Evolutionary conservation across 1,140 invertebrate genomes (phyloP), one percentile per base, ranked within the genome.

Genomic region (Leptonema lineaticorne): DNA sequence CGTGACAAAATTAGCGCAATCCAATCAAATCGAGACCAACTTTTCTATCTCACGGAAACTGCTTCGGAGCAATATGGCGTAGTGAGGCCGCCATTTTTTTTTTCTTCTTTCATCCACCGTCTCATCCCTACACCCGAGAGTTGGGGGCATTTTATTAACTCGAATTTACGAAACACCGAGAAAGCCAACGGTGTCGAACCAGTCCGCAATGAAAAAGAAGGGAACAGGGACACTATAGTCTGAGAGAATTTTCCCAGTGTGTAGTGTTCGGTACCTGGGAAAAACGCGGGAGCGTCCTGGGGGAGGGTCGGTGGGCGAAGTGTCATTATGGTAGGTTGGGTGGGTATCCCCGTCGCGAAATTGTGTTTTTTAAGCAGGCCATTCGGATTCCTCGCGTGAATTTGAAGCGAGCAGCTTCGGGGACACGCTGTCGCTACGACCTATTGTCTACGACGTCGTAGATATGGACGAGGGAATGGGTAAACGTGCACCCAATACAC

Each of bases 331-430:
- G 45, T 48, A 65, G 67, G 70, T 60, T 69, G 70, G 57, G 63
- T 30, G 58, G 57, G 63, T 30, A 46, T 68, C 69, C 70, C 67
- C 67, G 30, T 68, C 58, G 67, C 70, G 64, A 72, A 72, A 72
- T 72, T 72, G 70, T 72, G 67, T 72, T 72, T 72, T 71, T 72
- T 72, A 72, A 72, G 70, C 70, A 72, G 70, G 70, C 63, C 70
- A 72, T 72, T 72, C 64, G 58, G 70, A 72, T 72, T 67, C 70
- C 67, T 68, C 45, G 63, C 70, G 59, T 30, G 70, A 69, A 62
- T 67, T 64, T 67, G 59, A 69, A 69, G 48, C 59, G 67, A 56
- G 50, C 63, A 18, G 62, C 37, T 11, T n/a, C 62, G n/a, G 28
- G 24, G 29, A n/a, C 16, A 11, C 18, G 62, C 29, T 37, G 56